Conservation (phyloP, 1,140 invertebrate genomes). For the Drosophila nebulosa region DNA sequence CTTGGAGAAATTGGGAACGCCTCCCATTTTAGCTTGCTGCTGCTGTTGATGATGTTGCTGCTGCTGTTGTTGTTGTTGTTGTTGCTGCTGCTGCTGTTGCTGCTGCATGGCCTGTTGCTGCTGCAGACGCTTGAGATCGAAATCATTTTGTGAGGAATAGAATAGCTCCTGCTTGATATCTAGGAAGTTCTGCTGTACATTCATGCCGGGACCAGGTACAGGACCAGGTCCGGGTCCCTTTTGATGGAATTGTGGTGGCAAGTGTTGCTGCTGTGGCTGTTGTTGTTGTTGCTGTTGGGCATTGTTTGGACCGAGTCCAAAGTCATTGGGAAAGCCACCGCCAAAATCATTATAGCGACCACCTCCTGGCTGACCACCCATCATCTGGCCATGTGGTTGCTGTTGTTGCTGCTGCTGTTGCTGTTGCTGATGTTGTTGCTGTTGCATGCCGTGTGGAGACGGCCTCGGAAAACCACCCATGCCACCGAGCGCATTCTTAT, state of each 20-base stretch:
- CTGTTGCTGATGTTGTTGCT: slow-evolving; percentile 43
- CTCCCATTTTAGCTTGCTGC: slow-evolving; percentile 56
- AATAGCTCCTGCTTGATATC: slow-evolving; percentile 80
- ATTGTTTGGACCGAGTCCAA: slow-evolving; percentile 53
- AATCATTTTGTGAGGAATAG: slow-evolving; percentile 79
- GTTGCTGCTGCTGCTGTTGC: slow-evolving; percentile 63
- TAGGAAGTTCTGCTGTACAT: slow-evolving; percentile 71
- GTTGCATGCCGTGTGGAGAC: slow-evolving; percentile 55
- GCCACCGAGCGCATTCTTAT: slow-evolving; percentile 87
- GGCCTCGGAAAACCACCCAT: slow-evolving; percentile 80
- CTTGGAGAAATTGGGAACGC: slow-evolving; percentile 74
- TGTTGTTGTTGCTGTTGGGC: slow-evolving; percentile 62
- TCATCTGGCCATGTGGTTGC: slow-evolving; percentile 55
- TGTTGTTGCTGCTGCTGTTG: slow-evolving; percentile 60
- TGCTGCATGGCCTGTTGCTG: slow-evolving; percentile 77
- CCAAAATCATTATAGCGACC: slow-evolving; percentile 71
- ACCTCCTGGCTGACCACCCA: slow-evolving; percentile 38
- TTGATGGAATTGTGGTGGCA: slow-evolving; percentile 78
- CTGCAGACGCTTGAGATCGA: slow-evolving; percentile 80
- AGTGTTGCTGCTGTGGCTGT: slow-evolving; percentile 69
- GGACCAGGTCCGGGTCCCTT: slow-evolving; percentile 54
- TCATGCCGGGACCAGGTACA: slow-evolving; percentile 44
- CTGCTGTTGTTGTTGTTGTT: slow-evolving; percentile 57
- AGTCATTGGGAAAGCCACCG: slow-evolving; percentile 67
- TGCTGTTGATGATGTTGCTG: slow-evolving; percentile 57